Conservation (phyloP, 2,113 vertebrate species). For the Cebidichthys violaceus region DNA sequence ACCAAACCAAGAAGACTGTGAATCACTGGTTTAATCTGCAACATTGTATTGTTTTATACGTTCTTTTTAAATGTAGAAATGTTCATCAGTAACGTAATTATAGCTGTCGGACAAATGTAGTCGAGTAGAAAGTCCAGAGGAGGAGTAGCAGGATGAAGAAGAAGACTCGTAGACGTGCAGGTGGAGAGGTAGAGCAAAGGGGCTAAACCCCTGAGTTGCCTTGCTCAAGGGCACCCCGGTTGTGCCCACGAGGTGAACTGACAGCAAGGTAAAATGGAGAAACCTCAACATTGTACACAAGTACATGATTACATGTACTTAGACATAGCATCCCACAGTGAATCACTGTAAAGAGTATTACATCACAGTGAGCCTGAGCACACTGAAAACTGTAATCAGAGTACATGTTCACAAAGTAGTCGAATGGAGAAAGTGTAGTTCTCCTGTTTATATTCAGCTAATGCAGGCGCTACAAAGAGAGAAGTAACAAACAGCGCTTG, state of each 20-base stretch:
- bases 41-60: background rate
- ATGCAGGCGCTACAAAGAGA: slow-evolving; percentile 11
- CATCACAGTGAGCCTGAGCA: background rate
- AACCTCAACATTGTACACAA: too few species aligned
- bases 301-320: background rate
- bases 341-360: background rate
- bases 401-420: background rate
- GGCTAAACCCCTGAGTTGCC: too few species aligned
- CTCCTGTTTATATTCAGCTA: background rate
- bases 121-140: too few species aligned
- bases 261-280: too few species aligned
- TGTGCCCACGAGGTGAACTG: too few species aligned
- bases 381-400: background rate
- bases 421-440: background rate
- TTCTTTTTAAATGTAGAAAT: too few species aligned
- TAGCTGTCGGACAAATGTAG: too few species aligned
- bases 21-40: background rate
- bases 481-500: background rate
- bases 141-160: too few species aligned
- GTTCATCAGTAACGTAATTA: background rate
- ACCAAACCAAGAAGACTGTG: background rate
- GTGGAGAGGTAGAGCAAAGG: too few species aligned
- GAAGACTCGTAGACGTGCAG: too few species aligned
- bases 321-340: background rate
- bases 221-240: too few species aligned